phyloP scores from a whole-genome alignment of 2,113 vertebrate species.

The Catharus fuscescens region DNA sequence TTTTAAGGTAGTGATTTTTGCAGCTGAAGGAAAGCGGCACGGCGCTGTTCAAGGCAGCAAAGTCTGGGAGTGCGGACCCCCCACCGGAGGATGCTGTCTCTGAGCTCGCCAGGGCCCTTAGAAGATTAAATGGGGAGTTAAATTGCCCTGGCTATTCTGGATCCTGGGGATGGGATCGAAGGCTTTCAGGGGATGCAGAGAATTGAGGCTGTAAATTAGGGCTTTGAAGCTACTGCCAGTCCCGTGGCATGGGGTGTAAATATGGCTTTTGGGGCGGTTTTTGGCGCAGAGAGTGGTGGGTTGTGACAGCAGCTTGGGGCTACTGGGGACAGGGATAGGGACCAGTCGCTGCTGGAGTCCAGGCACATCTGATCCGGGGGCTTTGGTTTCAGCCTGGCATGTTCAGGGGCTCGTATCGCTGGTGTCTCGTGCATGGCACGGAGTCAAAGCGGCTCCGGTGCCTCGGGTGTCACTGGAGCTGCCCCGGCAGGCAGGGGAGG shows the following conservation, averaged over 20 bases:
- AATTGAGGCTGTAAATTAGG: background rate
- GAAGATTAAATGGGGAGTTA: slow-evolving; percentile 35
- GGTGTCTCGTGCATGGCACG: background rate
- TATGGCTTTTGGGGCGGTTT: rapidly evolving
- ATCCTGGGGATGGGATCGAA: background rate
- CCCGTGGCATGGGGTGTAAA: background rate
- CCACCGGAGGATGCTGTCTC: rapidly evolving
- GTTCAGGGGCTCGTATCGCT: background rate
- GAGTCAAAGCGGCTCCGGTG: background rate
- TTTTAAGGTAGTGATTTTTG: background rate
- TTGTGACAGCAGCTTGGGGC: background rate
- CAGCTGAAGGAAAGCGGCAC: background rate
- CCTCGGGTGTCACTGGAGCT: slow-evolving; percentile 19
- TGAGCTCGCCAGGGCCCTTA: background rate
- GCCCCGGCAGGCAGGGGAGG: slow-evolving; percentile 19
- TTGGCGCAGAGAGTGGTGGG: rapidly evolving
- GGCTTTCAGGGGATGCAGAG: background rate
- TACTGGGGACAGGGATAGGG: background rate
- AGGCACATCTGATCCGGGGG: background rate
- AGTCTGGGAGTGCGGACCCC: background rate
- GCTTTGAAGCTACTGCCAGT: slow-evolving; percentile 13
- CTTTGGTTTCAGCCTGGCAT: background rate
- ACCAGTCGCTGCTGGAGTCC: rapidly evolving
- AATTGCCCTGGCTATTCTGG: background rate
- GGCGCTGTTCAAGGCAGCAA: rapidly evolving